Base-by-base conservation (phyloP, 1,140 invertebrate genomes). In the Parasteatoda tepidariorum region DNA sequence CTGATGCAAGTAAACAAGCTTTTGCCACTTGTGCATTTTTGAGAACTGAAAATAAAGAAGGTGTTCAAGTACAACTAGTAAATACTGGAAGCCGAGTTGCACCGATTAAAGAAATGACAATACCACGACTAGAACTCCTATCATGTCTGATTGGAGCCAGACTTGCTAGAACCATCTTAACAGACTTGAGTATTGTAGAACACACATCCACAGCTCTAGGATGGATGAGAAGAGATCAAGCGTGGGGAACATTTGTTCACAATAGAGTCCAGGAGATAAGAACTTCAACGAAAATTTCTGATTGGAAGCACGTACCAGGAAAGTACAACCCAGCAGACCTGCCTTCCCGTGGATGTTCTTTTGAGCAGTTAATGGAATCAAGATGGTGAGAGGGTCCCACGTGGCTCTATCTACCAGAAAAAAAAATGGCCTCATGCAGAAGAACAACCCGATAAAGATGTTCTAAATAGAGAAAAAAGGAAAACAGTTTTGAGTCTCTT, bases 51-150 rank as follows among this genome's bases (percentile, higher is more conserved):
- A n/a, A n/a, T n/a, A n/a, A n/a, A n/a, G n/a, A n/a, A n/a, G 24
- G 22, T 57, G 41, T 59, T 73, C 78, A 41, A 79, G 82, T 33
- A 78, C 73, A 28, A 31, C 26, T 71, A 71, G 24, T 70, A 62
- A 9, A 70, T 78, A 62, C 64, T 62, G 41, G 62, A 54, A 73
- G 68, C n/a, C n/a, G n/a, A n/a, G n/a, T n/a, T n/a, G n/a, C n/a
- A n/a, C n/a, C n/a, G n/a, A n/a, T n/a, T n/a, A n/a, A n/a, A n/a
- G n/a, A n/a, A n/a, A n/a, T n/a, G n/a, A n/a, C n/a, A n/a, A n/a
- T n/a, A n/a, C n/a, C 89, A 0, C 83, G 88, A 31, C 75, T 90
- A 4, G 89, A 91, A 84, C 85, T 90, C 0, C 86, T 89, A 73
- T 90, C 88, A 7, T 89, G 89, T 0, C 66, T 89, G 0, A 57